These are phyloP conservation scores for Mechanitis mazaeus DNA, from an alignment of 2,888 invertebrate genomes.

Conservation along the genomic window DNA sequence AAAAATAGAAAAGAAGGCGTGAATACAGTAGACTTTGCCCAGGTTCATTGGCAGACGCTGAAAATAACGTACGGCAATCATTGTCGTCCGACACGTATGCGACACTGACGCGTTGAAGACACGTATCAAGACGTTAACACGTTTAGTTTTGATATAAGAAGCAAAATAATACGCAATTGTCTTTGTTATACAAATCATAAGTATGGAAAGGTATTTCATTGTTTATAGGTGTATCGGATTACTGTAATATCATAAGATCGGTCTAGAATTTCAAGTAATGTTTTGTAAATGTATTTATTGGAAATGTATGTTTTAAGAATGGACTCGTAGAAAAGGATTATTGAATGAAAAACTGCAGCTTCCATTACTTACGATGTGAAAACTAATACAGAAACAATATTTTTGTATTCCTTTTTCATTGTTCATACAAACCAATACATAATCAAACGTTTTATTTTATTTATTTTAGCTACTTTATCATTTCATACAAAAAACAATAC, in stretches of 20 bases:
- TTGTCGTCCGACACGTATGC: slow-evolving; percentile 27
- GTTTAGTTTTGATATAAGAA: neutral
- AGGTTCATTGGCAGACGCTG: slow-evolving; percentile 48
- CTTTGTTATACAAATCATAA: no score
- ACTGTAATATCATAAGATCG: slow-evolving; percentile 36
- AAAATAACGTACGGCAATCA: slow-evolving; percentile 49
- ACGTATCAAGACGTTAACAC: slow-evolving; percentile 19
- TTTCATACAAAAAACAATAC: no score
- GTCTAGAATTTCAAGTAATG: slow-evolving; percentile 24
- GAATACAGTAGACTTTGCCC: slow-evolving; percentile 20
- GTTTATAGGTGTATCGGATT: slow-evolving; percentile 35
- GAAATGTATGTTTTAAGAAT: no score
- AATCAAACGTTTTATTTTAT: no score
- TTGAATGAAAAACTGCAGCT: no score
- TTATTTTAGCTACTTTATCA: no score
- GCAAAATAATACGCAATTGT: neutral
- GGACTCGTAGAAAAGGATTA: no score
- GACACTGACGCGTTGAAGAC: slow-evolving; percentile 10
- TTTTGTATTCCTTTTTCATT: no score
- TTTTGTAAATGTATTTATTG: no score
- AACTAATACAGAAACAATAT: no score
- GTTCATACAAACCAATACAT: no score
- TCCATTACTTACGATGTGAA: no score
- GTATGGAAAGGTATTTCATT: slow-evolving; percentile 2
- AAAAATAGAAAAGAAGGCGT: slow-evolving; percentile 25